Base-by-base conservation (phyloP, 2,888 invertebrate genomes). In the Cyclophora punctaria region DNA sequence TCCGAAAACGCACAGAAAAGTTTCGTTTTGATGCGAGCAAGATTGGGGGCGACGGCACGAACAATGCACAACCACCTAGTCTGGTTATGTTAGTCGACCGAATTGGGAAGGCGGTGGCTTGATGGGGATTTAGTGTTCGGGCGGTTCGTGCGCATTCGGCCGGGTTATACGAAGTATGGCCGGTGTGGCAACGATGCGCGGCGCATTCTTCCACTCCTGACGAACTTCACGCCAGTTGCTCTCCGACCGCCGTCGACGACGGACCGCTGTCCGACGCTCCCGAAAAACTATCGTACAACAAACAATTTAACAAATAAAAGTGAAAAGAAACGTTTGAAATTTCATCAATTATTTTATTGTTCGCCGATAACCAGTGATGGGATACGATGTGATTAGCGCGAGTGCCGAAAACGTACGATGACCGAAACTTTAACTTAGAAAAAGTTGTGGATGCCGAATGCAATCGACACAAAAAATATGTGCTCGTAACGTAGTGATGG, bases 181-280 rank as follows among this genome's bases (percentile, higher is more conserved):
- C 82, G 82, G 83, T 80, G 83, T 79, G 78, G 84, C 86, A 81
- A 83, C 86, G 79, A 83, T 88, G 87, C 87, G 87, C 86, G 69
- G 83, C 85, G 85, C 87, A 87, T 81, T 83, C 86, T 81, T 83
- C 77, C 84, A 83, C 81, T 81, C 81, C 81, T 77, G 71, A 69
- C 71, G 69, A 80, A 86, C 88, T 86, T 85, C 86, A 84, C 72
- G 80, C 71, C 82, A 88, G 87, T 88, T 83, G 77, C 78, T 76
- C 76, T 72, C 76, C 73, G 75, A 78, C 73, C 73, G 67, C 63
- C 74, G 69, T 53, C 52, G 63, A 69, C 64, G 81, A 63, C 67
- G 78, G 82, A 81, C 76, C 73, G 72, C 67, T 69, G 81, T 63
- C 71, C 76, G 73, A 64, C 74, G 73, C 57, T 64, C 64, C 58